These are phyloP conservation scores for Tinamus guttatus DNA, from an alignment of 2,113 vertebrate species.

Conservation along the genomic window DNA sequence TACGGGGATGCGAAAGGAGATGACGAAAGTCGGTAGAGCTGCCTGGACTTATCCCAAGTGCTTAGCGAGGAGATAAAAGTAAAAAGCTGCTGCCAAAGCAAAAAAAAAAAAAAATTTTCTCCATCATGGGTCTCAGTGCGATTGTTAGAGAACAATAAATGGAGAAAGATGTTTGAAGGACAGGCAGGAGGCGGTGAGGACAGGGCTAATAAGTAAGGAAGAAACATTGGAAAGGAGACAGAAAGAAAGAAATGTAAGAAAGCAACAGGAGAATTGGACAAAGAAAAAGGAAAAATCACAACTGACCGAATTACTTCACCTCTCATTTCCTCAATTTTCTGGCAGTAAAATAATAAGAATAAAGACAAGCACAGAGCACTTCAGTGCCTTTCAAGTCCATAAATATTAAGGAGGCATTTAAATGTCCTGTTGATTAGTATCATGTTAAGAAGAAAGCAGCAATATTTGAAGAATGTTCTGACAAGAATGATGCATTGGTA, in stretches of 20 bases:
- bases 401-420: constrained; percentile 38
- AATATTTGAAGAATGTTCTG: constrained; percentile 1
- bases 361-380: background rate
- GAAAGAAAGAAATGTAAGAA: constrained; percentile 18
- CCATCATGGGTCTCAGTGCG: background rate
- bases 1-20: background rate
- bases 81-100: constrained; percentile 34
- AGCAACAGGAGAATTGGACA: background rate
- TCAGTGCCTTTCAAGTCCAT: constrained; percentile 13
- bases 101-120: constrained; percentile 18
- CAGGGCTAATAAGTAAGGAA: background rate
- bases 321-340: background rate
- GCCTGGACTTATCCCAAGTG: constrained; percentile 33
- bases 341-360: constrained; percentile 29
- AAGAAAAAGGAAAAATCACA: background rate
- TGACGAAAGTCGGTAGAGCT: constrained; percentile 35
- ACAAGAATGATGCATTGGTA: background rate
- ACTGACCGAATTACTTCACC: background rate
- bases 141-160: constrained; percentile 30
- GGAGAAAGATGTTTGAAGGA: constrained; percentile 35
- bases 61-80: constrained; percentile 48
- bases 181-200: background rate
- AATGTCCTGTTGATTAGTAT: background rate
- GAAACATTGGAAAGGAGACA: constrained; percentile 20
- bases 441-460: constrained; percentile 1